Evolutionary conservation across 1,140 invertebrate species (phyloP), one percentile per base, ranked within the genome.

Genomic region (Brachionus plicatilis): DNA sequence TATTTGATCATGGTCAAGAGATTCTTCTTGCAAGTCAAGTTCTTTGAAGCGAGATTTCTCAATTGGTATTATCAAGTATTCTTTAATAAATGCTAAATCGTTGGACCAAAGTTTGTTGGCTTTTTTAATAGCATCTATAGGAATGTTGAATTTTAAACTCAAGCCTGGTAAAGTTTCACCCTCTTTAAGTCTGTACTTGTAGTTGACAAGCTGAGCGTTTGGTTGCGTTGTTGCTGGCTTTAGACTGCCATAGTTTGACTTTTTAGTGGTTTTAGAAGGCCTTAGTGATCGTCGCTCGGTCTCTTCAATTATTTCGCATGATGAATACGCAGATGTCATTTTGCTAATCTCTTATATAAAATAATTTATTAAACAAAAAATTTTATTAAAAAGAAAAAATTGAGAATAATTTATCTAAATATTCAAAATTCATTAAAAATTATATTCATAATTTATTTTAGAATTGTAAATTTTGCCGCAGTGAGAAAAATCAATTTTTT

Each of bases 161-260:
- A 82, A n/a, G 41, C 79, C 79, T 47, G 60, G 79, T 27, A 82
- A 47, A 14, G 79, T 82, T 45, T 82, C 79, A 17, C 79, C 79
- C 29, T 60, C 27, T 47, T 82, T 68, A 9, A 82, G 11, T 37
- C 37, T 82, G 27, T 82, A 56, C 8, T 68, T 60, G 53, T 65
- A 65, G 37, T 82, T 68, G 12, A 82, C 27, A 27, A 65, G 60
- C 17, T 72, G 68, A 43, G n/a, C 1, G 3, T n/a, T 72, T 65
- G 53, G 0, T 65, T 60, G 79, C 12, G 56, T 43, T 20, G 24
- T 65, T 65, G 56, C 79, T 29, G 50, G 33, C 65, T 45, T 82
- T 14, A 82, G 53, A 27, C 79, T 82, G 4, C 79, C 79, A 24
- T 82, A 82, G 27, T 82, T 82, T 11, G 79, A 60, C 17, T 82